Conservation (phyloP, 2,113 vertebrate genomes). For the Labeo catla region DNA sequence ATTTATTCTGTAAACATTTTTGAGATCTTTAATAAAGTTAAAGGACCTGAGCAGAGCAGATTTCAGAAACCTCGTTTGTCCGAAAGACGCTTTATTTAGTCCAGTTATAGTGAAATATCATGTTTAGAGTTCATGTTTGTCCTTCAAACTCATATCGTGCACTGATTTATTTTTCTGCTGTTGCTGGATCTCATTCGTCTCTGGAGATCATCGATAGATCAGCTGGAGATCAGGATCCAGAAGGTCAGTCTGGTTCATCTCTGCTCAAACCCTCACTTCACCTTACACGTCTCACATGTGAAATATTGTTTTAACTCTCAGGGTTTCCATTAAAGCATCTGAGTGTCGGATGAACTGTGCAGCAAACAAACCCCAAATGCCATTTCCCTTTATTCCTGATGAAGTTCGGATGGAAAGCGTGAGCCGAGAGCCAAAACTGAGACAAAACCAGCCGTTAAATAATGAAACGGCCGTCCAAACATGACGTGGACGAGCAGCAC, state of each 20-base stretch:
- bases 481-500: too few relatives aligned
- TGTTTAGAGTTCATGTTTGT: background rate
- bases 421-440: background rate
- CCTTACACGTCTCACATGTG: background rate
- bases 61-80: background rate
- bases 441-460: conserved; percentile 56
- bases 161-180: background rate
- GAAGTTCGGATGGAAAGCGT: conserved; percentile 52
- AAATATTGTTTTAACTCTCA: conserved; percentile 10
- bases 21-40: background rate
- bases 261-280: background rate
- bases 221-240: background rate
- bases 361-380: conserved; percentile 34
- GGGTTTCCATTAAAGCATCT: background rate
- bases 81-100: background rate
- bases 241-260: background rate
- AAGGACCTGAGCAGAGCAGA: background rate
- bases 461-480: conserved; percentile 31
- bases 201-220: too few relatives aligned
- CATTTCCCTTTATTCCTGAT: conserved; percentile 31
- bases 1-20: background rate
- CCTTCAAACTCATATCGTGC: background rate
- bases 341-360: conserved; percentile 18
- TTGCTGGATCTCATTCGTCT: background rate
- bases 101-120: background rate